A percentile compares a stretch with the other conserved stretches of the same genome.
Conservation (phyloP, 2,797 vertebrate species). For the Poeciliopsis presidionis region DNA sequence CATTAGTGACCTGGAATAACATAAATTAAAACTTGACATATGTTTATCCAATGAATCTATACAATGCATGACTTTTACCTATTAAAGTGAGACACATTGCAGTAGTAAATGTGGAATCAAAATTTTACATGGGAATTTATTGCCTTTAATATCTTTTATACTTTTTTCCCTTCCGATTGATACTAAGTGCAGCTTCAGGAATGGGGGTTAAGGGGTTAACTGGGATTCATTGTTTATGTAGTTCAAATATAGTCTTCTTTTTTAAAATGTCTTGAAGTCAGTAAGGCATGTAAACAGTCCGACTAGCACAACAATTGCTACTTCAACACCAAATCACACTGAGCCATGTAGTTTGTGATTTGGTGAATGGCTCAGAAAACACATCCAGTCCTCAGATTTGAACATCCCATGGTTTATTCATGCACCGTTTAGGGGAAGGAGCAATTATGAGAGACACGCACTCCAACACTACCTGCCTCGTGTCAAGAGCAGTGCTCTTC, state of each 20-base stretch:
- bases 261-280: neutral
- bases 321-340: constrained; percentile 24
- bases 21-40: neutral
- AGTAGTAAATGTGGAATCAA: neutral
- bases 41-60: neutral
- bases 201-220: neutral
- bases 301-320: constrained; percentile 41
- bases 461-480: constrained; percentile 61
- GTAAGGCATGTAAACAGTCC: constrained; percentile 20
- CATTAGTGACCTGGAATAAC: neutral
- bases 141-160: neutral
- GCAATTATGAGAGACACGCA: constrained; percentile 52
- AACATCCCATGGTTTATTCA: constrained; percentile 72
- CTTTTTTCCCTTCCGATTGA: neutral
- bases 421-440: constrained; percentile 48
- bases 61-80: no score
- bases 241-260: neutral
- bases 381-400: constrained; percentile 41
- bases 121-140: neutral
- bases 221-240: neutral
- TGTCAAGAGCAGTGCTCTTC: constrained; percentile 47
- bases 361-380: constrained; percentile 35
- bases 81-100: neutral
- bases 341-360: constrained; percentile 40
- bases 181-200: neutral